Evolutionary conservation across 2,113 vertebrate genomes (phyloP).

Genomic region (Rhynchopsitta pachyrhyncha): DNA sequence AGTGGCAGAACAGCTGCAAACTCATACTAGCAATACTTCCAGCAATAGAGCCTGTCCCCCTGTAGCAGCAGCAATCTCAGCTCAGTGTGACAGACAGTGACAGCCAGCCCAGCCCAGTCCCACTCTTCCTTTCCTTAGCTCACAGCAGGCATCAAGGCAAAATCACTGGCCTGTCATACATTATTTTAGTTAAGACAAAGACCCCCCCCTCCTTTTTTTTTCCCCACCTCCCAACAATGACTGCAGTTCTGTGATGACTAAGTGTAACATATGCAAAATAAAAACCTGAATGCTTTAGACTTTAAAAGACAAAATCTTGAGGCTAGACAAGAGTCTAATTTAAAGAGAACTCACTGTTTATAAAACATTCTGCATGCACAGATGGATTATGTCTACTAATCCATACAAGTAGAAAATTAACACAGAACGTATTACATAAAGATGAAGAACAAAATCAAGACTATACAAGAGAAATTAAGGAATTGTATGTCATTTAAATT

Average conservation of each 20-base stretch:
- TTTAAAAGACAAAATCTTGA: conserved; percentile 23
- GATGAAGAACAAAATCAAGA: conserved; percentile 57
- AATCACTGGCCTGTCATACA: not conserved
- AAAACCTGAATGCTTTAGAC: not conserved
- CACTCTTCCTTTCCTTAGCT: not conserved
- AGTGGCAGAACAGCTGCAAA: fast-evolving
- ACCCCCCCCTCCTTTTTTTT: too few relatives aligned
- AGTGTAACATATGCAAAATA: not conserved
- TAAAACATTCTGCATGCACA: not conserved
- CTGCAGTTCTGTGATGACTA: not conserved
- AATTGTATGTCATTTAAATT: conserved; percentile 17
- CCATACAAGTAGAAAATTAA: conserved; percentile 40
- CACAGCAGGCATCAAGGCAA: not conserved
- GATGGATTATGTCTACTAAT: conserved; percentile 35
- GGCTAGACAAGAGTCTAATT: conserved; percentile 24
- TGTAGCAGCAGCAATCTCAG: not conserved
- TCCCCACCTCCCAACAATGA: not conserved
- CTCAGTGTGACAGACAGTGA: not conserved
- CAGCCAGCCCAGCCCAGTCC: not conserved
- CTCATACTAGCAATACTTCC: not conserved
- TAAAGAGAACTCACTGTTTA: conserved; percentile 38
- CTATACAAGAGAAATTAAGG: conserved; percentile 25
- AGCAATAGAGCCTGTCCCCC: fast-evolving
- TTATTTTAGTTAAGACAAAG: not conserved
- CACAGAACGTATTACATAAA: conserved; percentile 1